Conservation (phyloP, 2,797 vertebrate genomes). For the Danio aesculapii region DNA sequence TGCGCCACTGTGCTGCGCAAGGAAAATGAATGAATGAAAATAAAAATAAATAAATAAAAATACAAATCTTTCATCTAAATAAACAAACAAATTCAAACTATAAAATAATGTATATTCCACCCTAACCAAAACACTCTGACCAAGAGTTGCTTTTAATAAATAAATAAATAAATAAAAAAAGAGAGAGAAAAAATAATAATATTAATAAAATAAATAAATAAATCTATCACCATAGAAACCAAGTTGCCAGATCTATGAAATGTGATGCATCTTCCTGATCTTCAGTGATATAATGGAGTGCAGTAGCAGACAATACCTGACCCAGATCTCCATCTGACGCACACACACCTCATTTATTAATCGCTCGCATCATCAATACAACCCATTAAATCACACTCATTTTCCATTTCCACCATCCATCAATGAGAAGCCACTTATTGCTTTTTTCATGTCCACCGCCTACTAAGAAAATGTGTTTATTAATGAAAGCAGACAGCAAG, state of each 20-base stretch:
- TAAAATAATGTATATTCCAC: too few relatives aligned
- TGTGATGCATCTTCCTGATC: neutral
- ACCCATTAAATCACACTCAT: neutral
- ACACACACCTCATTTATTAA: neutral
- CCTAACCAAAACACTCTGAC: too few relatives aligned
- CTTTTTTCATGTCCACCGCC: neutral
- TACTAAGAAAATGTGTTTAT: neutral
- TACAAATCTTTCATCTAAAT: too few relatives aligned
- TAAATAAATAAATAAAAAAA: too few relatives aligned
- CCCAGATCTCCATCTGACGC: conserved; percentile 32
- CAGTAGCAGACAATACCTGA: conserved; percentile 37
- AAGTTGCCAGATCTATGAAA: neutral
- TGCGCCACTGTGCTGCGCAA: too few relatives aligned
- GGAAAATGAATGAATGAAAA: too few relatives aligned
- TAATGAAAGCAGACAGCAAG: conserved; percentile 12
- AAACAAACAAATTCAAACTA: too few relatives aligned
- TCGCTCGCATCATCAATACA: neutral
- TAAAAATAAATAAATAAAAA: too few relatives aligned
- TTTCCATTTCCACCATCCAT: neutral
- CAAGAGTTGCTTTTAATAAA: too few relatives aligned
- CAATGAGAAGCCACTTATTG: neutral
- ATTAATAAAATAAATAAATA: too few relatives aligned
- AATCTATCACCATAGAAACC: conserved; percentile 27
- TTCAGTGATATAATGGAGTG: too few relatives aligned
- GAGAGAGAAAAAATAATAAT: too few relatives aligned